Evolutionary conservation across 1,140 invertebrate species (phyloP).

Genomic region (Brachionus asplanchnoidis): DNA sequence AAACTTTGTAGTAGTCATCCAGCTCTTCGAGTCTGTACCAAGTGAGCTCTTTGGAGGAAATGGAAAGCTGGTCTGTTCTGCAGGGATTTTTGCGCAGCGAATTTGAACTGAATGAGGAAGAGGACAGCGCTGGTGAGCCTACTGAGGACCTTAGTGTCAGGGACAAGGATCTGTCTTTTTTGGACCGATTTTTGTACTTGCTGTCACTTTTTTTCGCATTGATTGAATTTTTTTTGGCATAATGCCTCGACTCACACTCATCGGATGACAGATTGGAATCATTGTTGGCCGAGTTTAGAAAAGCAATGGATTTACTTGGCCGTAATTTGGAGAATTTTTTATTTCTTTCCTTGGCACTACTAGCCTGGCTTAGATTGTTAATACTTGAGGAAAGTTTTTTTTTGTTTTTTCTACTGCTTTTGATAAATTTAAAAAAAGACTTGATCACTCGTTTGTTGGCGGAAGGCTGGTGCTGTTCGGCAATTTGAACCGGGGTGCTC

Average conservation of each 20-base stretch:
- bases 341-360: not conserved
- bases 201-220: not conserved
- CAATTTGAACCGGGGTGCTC: not conserved
- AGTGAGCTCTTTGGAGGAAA: conserved; percentile 23
- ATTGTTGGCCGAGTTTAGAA: not conserved
- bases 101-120: not conserved
- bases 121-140: not conserved
- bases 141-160: not conserved
- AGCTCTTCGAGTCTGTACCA: conserved; percentile 39
- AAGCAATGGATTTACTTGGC: not conserved
- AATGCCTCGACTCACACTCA: not conserved
- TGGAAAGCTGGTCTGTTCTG: not conserved
- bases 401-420: conserved; percentile 12
- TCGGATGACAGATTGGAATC: not conserved
- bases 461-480: not conserved
- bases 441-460: not conserved
- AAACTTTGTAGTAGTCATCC: conserved; percentile 18
- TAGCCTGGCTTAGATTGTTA: not conserved
- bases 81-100: not conserved
- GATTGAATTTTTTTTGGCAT: not conserved
- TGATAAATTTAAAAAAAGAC: not conserved
- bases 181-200: not conserved
- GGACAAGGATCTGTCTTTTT: not conserved
- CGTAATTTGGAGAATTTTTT: conserved; percentile 24
- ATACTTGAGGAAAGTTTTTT: not conserved